phyloP scores from a whole-genome alignment of 2,113 vertebrate genomes.

The Nothobranchius kuhntae region DNA sequence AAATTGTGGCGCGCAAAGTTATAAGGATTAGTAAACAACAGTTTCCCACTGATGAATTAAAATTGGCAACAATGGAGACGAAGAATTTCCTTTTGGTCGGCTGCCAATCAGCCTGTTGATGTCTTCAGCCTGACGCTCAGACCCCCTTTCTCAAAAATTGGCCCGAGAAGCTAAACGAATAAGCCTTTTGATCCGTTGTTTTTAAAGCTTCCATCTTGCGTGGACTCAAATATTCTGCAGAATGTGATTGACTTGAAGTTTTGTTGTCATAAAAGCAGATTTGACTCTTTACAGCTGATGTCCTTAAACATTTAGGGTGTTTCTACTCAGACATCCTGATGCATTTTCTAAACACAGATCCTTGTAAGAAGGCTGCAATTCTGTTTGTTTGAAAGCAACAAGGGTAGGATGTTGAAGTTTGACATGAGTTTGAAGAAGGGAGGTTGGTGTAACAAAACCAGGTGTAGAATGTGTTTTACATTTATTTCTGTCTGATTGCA shows the following conservation, averaged over 20 bases:
- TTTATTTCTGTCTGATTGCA: not conserved
- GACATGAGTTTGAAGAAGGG: no score
- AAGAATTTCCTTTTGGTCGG: conserved; percentile 60
- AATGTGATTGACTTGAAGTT: not conserved
- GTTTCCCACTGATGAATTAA: conserved; percentile 59
- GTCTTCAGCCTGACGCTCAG: conserved; percentile 12
- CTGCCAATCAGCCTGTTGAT: conserved; percentile 44
- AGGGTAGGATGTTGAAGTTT: no score
- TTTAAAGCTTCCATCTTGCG: no score
- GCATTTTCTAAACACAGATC: not conserved
- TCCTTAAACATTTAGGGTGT: not conserved
- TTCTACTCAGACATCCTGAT: not conserved
- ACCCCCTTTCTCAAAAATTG: not conserved
- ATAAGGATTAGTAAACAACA: conserved; percentile 53
- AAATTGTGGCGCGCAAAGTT: conserved; percentile 29
- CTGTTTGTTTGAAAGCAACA: no score
- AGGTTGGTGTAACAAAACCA: not conserved
- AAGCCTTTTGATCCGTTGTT: not conserved
- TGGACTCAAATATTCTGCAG: no score
- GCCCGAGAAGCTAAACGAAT: not conserved
- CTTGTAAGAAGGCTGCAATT: not conserved
- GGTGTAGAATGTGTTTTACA: not conserved
- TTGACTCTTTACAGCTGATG: not conserved
- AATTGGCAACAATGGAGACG: conserved; percentile 46
- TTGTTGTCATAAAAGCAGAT: not conserved